These are phyloP conservation scores for Eledona agricola DNA, from an alignment of 2,888 invertebrate species.

Conservation along the genomic window DNA sequence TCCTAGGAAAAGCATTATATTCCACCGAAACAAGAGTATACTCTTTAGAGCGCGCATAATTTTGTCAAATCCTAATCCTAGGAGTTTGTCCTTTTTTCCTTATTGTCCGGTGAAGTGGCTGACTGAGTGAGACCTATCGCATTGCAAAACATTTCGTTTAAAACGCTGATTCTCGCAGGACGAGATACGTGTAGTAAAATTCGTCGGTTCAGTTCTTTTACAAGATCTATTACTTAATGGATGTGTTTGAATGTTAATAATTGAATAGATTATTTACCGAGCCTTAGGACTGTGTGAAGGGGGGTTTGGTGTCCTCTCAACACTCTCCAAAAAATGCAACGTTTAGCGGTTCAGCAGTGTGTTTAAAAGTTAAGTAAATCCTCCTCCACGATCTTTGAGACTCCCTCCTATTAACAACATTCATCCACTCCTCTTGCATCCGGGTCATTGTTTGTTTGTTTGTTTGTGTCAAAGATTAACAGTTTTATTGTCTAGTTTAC, in stretches of 20 bases:
- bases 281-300: constrained; percentile 12
- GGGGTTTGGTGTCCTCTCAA: constrained; percentile 23
- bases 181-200: constrained; percentile 17
- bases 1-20: constrained; percentile 34
- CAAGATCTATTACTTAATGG: constrained; percentile 9
- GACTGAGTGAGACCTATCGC: constrained; percentile 46
- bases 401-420: constrained; percentile 41
- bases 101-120: constrained; percentile 35
- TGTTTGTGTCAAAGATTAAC: constrained; percentile 37
- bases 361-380: constrained; percentile 33
- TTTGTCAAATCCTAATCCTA: constrained; percentile 32
- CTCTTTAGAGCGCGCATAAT: constrained; percentile 1
- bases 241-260: constrained; percentile 28
- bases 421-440: constrained; percentile 45
- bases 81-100: constrained; percentile 34
- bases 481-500: constrained; percentile 35
- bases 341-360: too few species aligned
- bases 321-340: constrained; percentile 34
- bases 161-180: constrained; percentile 20
- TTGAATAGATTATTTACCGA: constrained; percentile 35
- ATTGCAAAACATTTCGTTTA: constrained; percentile 39
- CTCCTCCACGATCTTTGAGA: constrained; percentile 35
- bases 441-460: too few species aligned
- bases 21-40: constrained; percentile 15
- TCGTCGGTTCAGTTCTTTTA: too few species aligned